A percentile compares a stretch with the other conserved stretches of the same genome.
phyloP scores from a whole-genome alignment of 2,797 vertebrate species.

The Sebastes cheni region DNA sequence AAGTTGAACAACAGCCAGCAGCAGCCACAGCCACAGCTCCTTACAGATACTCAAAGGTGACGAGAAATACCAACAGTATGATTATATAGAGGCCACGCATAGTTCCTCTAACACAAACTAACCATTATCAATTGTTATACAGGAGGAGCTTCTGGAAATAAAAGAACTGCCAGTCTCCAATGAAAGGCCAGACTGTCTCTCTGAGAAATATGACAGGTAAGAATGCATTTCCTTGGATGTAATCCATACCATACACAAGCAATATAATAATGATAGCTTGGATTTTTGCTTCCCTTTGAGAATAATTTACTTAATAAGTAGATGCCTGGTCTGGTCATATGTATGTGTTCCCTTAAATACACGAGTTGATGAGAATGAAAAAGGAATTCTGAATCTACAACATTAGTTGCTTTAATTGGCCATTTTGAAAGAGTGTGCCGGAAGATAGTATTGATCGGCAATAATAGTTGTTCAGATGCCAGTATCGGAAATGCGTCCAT shows the following conservation, averaged over 20 bases:
- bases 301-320: neutral
- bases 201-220: constrained; percentile 98
- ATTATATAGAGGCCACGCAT: neutral
- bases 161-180: constrained; percentile 94
- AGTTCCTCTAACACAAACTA: neutral
- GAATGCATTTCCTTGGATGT: neutral
- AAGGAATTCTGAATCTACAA: neutral
- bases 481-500: no score
- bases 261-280: no score
- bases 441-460: neutral
- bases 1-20: constrained; percentile 44
- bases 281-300: neutral
- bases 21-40: constrained; percentile 76
- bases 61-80: rapidly evolving
- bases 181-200: constrained; percentile 94
- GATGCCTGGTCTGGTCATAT: neutral
- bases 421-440: neutral
- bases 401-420: neutral
- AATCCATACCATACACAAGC: neutral
- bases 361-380: neutral
- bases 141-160: constrained; percentile 97
- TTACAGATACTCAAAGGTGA: constrained; percentile 94
- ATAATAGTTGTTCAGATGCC: no score
- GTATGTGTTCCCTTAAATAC: neutral
- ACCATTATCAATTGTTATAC: constrained; percentile 13